Conservation (phyloP, 2,888 invertebrate species). For the Scaptomyza polygonia region DNA sequence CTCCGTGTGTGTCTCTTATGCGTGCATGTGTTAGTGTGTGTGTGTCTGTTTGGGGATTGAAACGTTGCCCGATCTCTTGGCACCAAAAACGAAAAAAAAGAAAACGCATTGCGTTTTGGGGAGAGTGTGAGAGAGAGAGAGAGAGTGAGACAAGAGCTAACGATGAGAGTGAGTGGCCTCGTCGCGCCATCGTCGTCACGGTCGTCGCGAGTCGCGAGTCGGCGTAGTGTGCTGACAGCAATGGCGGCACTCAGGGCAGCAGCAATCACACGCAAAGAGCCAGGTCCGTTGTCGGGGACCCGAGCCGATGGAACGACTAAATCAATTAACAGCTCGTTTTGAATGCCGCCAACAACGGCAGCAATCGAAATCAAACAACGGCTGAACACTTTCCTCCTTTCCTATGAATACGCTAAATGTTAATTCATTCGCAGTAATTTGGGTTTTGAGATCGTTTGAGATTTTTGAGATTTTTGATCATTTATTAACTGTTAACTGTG, state of each 20-base stretch:
- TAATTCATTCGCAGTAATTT: conserved; percentile 66
- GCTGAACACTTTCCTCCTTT: conserved; percentile 41
- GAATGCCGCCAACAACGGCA: conserved; percentile 50
- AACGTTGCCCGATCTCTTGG: conserved; percentile 60
- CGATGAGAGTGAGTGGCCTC: conserved; percentile 26
- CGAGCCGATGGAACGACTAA: conserved; percentile 63
- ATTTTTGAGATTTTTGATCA: conserved; percentile 41
- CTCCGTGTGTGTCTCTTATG: conserved; percentile 65
- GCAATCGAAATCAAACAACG: background rate
- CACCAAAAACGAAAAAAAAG: conserved; percentile 33
- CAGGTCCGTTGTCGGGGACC: conserved; percentile 15
- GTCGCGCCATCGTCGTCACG: conserved; percentile 67
- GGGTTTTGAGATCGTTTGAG: conserved; percentile 40
- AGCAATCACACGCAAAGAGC: conserved; percentile 4
- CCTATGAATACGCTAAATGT: conserved; percentile 37
- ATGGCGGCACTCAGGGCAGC: conserved; percentile 72
- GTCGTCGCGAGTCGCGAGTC: conserved; percentile 60
- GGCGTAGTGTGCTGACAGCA: conserved; percentile 65
- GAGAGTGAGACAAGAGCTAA: conserved; percentile 11
- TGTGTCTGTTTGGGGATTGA: conserved; percentile 65
- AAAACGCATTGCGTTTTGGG: background rate
- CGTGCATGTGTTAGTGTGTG: conserved; percentile 20
- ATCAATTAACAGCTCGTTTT: conserved; percentile 78
- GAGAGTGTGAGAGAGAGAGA: conserved; percentile 29
- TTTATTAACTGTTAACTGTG: conserved; percentile 75